Conservation (phyloP, 2,888 invertebrate species). For the Chrysodeixis includens region DNA sequence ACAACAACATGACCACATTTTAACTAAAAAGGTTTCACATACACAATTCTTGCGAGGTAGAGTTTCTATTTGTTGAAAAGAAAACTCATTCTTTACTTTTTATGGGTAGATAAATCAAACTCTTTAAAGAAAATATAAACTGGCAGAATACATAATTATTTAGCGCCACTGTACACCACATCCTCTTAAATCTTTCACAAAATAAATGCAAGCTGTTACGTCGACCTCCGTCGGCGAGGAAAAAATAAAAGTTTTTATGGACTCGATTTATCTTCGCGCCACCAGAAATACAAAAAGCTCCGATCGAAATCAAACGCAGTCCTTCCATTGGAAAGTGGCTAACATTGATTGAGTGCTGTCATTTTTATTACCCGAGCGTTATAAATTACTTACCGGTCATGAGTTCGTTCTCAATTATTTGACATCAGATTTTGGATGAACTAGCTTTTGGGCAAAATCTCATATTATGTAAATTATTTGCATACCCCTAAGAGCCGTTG, state of each 20-base stretch:
- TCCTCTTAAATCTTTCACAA: conserved; percentile 69
- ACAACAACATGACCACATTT: not conserved
- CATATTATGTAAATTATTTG: conserved; percentile 35
- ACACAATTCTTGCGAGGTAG: not conserved
- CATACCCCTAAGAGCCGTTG: conserved; percentile 35
- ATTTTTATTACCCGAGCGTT: conserved; percentile 37
- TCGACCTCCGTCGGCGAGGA: conserved; percentile 56
- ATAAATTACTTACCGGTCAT: conserved; percentile 18
- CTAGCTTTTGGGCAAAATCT: conserved; percentile 14
- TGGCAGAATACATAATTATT: conserved; percentile 41
- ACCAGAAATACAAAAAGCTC: conserved; percentile 61
- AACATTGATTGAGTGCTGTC: conserved; percentile 33
- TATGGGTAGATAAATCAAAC: conserved; percentile 24
- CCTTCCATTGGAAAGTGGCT: conserved; percentile 57
- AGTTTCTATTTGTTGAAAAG: conserved; percentile 11
- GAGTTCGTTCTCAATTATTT: conserved; percentile 16
- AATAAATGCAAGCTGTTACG: conserved; percentile 79
- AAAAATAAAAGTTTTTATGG: conserved; percentile 73
- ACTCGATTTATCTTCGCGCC: conserved; percentile 73
- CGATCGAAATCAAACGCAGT: conserved; percentile 59
- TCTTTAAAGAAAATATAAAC: conserved; percentile 36
- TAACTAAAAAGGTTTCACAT: not conserved
- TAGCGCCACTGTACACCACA: conserved; percentile 41
- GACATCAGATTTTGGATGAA: conserved; percentile 16
- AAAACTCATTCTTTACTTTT: conserved; percentile 21